Evolutionary conservation across 2,113 vertebrate species (phyloP).

Genomic region (Corydoras sp.): DNA sequence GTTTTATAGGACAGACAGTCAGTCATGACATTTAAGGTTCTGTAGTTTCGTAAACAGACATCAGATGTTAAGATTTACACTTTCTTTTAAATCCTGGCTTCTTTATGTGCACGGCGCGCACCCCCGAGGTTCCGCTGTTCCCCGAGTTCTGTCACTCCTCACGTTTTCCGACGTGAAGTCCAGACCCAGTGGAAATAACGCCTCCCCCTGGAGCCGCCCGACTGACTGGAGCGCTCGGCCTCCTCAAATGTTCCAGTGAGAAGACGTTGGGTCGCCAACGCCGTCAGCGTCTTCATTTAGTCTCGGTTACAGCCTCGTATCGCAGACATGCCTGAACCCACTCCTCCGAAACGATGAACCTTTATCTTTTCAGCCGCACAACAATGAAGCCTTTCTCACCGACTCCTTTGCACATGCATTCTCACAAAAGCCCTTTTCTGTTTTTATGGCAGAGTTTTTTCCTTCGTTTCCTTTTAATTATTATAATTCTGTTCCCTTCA

Average conservation of each 20-base stretch:
- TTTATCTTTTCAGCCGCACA: conserved; percentile 49
- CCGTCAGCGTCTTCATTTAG: conserved; percentile 4
- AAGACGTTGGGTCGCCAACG: conserved; percentile 28
- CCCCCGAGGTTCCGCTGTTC: no score
- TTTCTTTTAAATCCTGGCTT: no score
- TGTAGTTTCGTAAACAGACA: no score
- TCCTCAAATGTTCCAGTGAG: conserved; percentile 49
- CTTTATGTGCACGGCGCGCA: no score
- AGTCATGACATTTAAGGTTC: no score
- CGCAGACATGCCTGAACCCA: conserved; percentile 44
- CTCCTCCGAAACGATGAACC: conserved; percentile 47
- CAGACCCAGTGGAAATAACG: no score
- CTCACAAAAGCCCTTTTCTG: conserved; percentile 44
- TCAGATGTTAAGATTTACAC: no score
- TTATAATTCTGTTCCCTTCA: conserved; percentile 31
- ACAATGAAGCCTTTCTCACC: conserved; percentile 40
- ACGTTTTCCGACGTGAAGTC: background rate
- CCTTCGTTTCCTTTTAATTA: conserved; percentile 35
- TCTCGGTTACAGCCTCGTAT: conserved; percentile 43
- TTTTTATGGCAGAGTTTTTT: conserved; percentile 20
- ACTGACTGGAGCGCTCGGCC: conserved; percentile 7
- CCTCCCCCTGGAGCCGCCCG: background rate
- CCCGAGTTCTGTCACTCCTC: background rate
- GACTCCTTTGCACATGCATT: conserved; percentile 28
- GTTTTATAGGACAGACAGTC: no score